phyloP scores from a whole-genome alignment of 2,888 invertebrate genomes.

The Luperina nickerlii region DNA sequence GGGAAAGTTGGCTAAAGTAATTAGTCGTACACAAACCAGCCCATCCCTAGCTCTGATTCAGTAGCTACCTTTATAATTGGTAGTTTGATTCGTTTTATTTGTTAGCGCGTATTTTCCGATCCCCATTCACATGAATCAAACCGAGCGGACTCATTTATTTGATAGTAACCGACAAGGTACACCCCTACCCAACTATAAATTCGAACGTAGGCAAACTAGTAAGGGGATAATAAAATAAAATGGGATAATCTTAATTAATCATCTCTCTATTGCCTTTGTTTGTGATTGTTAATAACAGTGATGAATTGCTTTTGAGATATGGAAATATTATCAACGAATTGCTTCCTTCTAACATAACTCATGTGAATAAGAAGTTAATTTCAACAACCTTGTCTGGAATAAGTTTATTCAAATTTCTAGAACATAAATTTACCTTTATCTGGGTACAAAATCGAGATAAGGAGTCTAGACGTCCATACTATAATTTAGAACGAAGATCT shows the following conservation, averaged over 20 bases:
- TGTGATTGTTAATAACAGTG: slow-evolving; percentile 13
- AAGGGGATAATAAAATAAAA: slow-evolving; percentile 70
- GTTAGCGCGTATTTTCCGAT: slow-evolving; percentile 84
- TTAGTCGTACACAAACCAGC: slow-evolving; percentile 52
- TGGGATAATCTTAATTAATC: slow-evolving; percentile 69
- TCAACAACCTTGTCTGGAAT: slow-evolving; percentile 7
- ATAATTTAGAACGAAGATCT: slow-evolving; percentile 65
- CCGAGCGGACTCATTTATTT: slow-evolving; percentile 88
- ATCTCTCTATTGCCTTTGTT: slow-evolving; percentile 58
- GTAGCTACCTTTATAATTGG: slow-evolving; percentile 74
- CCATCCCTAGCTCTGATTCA: slow-evolving; percentile 68
- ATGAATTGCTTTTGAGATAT: slow-evolving; percentile 21
- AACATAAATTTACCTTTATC: slow-evolving; percentile 59
- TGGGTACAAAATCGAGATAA: slow-evolving; percentile 56
- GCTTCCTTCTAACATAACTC: slow-evolving; percentile 10
- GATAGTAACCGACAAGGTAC: slow-evolving; percentile 83
- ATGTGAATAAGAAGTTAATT: slow-evolving; percentile 15
- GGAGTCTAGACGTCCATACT: slow-evolving; percentile 62
- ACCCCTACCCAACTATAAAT: slow-evolving; percentile 75
- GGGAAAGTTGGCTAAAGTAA: slow-evolving; percentile 47
- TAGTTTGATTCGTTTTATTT: slow-evolving; percentile 86
- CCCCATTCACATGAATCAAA: slow-evolving; percentile 89
- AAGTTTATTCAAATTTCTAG: slow-evolving; percentile 35
- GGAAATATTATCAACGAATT: background rate
- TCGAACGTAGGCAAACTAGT: slow-evolving; percentile 68